Evolutionary conservation across 2,888 invertebrate species (phyloP), one percentile per base, ranked within the genome.

Genomic region (Erynnis tages): DNA sequence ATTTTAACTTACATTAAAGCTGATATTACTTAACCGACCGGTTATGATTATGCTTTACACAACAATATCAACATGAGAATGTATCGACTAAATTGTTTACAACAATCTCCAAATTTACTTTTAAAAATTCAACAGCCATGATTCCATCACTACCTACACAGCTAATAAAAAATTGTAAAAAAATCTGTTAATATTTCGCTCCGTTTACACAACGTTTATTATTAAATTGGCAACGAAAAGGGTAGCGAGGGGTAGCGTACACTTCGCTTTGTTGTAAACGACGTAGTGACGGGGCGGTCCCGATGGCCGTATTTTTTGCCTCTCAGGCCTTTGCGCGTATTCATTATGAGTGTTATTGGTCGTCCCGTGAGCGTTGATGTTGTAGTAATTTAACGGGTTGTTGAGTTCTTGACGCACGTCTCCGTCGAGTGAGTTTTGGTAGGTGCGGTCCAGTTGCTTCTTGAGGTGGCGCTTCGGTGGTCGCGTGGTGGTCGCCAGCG

Each of bases 81-180:
- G 60, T 65, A 68, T 69, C 67, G 34, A 53, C 49, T 56, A 54
- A 76, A 76, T 69, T 69, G 66, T 71, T 75, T 76, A 79, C 75
- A 85, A 87, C 80, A 83, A 84, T 75, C 73, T 76, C 76, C 71
- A 75, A 76, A 81, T 78, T 77, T 64, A 68, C 54, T 68, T 64
- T 71, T 82, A 79, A 73, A 81, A 82, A 82, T 78, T 85, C 73
- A 85, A 89, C 88, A 89, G 88, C 87, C 88, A 87, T 83, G 65
- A 76, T 82, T 79, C 73, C 79, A 85, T 85, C 79, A 86, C 82
- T 83, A 81, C 76, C 65, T 75, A 65, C 57, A 62, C 67, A 58
- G 65, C 64, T 69, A 69, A 62, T 57, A 57, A 38, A 47, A 48
- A 47, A 52, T 44, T 35, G 35, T 46, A 57, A 53, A 55, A 60